Evolutionary conservation across 2,888 invertebrate genomes (phyloP).

Genomic region (Torymus aiolomorphi): DNA sequence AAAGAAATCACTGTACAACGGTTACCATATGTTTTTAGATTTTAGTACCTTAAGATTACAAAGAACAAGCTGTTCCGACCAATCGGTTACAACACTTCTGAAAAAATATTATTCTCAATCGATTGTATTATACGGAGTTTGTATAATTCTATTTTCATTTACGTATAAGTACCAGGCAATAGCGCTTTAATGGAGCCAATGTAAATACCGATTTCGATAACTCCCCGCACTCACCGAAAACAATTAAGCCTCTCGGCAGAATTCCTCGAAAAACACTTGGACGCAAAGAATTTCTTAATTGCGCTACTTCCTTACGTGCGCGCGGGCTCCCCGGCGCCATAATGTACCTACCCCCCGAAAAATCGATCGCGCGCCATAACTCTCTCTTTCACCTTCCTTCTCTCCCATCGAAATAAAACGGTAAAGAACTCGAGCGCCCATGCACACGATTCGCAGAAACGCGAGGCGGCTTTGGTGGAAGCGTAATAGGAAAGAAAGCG

Average conservation of each 20-base stretch:
- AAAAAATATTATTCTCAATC: no score
- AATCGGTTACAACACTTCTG: no score
- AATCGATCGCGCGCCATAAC: constrained; percentile 34
- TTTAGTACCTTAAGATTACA: no score
- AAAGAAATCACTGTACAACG: no score
- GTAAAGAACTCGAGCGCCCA: background rate
- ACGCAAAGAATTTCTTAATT: constrained; percentile 28
- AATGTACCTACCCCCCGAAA: constrained; percentile 4
- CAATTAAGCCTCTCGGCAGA: background rate
- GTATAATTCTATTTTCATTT: no score
- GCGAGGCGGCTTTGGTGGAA: background rate
- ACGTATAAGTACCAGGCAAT: no score
- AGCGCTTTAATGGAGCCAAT: no score
- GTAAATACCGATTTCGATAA: no score
- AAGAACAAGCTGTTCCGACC: no score
- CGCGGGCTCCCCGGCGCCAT: background rate
- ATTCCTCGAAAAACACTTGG: constrained; percentile 3
- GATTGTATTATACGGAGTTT: no score
- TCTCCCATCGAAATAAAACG: constrained; percentile 15
- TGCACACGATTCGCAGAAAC: constrained; percentile 1
- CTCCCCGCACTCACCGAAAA: background rate
- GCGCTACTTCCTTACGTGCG: constrained; percentile 4
- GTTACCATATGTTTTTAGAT: no score
- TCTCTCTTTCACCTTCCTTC: background rate
- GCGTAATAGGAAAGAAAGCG: constrained; percentile 13